Percentiles rank a stretch among this genome's conserved stretches.
Conservation (phyloP, 2,113 vertebrate genomes). For the Craseonycteris thonglongyai region DNA sequence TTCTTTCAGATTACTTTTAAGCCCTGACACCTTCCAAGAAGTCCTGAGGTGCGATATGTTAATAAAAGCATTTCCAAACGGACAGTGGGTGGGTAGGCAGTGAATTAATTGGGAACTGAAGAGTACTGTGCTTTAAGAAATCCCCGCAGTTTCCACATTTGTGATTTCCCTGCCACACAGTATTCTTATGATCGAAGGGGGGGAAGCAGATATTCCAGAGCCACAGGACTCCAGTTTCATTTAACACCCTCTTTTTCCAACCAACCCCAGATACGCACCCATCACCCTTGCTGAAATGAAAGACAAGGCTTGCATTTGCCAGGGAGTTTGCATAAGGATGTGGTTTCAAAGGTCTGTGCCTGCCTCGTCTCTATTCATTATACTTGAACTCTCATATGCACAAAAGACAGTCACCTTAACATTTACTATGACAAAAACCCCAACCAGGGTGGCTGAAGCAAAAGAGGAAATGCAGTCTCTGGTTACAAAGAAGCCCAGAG, state of each 20-base stretch:
- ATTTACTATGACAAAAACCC: neutral
- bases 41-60: conserved; percentile 47
- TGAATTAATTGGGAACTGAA: conserved; percentile 62
- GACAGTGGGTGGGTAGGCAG: conserved; percentile 36
- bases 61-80: conserved; percentile 61
- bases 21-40: conserved; percentile 35
- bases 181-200: conserved; percentile 31
- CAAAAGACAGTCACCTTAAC: neutral
- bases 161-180: conserved; percentile 31
- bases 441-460: neutral
- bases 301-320: neutral
- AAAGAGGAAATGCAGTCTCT: neutral
- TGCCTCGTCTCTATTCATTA: neutral
- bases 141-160: conserved; percentile 44
- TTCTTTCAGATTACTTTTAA: conserved; percentile 49
- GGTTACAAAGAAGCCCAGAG: neutral
- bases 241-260: conserved; percentile 32
- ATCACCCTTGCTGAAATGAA: neutral
- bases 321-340: neutral
- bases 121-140: conserved; percentile 52
- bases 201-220: conserved; percentile 21
- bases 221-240: neutral
- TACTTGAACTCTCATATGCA: neutral
- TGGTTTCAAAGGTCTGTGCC: neutral
- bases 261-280: neutral